Base-by-base conservation (phyloP, 2,888 invertebrate species). In the Branchellion lobata region DNA sequence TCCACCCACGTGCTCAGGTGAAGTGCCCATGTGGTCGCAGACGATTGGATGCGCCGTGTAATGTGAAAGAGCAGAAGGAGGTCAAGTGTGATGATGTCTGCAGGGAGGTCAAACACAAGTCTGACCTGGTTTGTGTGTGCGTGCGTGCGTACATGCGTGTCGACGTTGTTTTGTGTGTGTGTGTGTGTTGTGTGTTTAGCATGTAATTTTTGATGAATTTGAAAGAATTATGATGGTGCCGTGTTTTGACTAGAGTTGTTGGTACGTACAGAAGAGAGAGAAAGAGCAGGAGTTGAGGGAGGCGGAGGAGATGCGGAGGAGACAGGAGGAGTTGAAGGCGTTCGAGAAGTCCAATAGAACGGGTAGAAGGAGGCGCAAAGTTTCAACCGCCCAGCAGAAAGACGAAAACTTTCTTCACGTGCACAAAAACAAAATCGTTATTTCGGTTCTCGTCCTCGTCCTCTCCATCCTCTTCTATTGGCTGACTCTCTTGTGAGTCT, bases 21-120 rank as follows among this genome's bases (percentile, higher is more conserved):
- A 89, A 90, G 80, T 96, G 96, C 84, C 88, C 90, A 47, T 96
- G 96, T 86, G 92, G 92, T 83, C 90, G 92, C 80, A 87, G 93
- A 8, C 94, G 92, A 86, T 90, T 91, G 84, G 92, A 94, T 84
- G 89, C 92, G 81, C 88, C 90, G 0, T 94, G 94, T 84, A 83
- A 84, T 81, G 83, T 83, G 72, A 81, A 85, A 74, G 81, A 82
- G 78, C 82, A 5, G 83, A 80, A 33, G 81, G 82, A 33, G 84
- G 82, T 34, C 85, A 84, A 73, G n/a, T 86, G 86, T 84, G 86
- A 86, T 81, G 85, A 85, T 18, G 80, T 81, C 3, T 88, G 88
- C 80, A 80, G 83, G 61, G 77, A 83, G 76, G 84, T 84, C 71
- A 83, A 83, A 68, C 83, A 83, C 34, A 83, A 82, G 75, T 83